phyloP scores from a whole-genome alignment of 2,888 invertebrate species.

The Lymantria dispar region DNA sequence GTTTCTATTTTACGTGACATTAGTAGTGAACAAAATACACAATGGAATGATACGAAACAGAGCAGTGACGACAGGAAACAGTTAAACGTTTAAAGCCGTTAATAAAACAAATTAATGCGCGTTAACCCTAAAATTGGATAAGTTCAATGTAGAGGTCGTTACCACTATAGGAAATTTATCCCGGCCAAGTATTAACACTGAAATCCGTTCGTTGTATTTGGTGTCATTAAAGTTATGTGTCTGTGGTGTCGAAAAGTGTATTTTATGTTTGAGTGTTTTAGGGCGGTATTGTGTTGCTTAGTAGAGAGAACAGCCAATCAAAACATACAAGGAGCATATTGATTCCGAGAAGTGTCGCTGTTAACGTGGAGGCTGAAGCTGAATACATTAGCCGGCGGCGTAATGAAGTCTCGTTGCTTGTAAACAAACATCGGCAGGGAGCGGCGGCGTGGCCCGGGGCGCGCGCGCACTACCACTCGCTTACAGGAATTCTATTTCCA shows the following conservation, averaged over 20 bases:
- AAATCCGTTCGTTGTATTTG: constrained; percentile 80
- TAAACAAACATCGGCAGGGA: constrained; percentile 74
- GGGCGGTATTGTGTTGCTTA: constrained; percentile 52
- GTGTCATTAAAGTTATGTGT: constrained; percentile 71
- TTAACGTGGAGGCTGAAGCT: constrained; percentile 82
- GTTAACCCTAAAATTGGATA: constrained; percentile 81
- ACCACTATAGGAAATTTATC: constrained; percentile 80
- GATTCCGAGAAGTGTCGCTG: constrained; percentile 83
- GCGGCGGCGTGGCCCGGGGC: constrained; percentile 56
- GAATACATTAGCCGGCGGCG: constrained; percentile 82
- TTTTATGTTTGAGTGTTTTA: constrained; percentile 53
- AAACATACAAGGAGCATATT: constrained; percentile 83
- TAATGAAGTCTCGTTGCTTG: constrained; percentile 82
- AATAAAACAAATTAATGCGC: constrained; percentile 80
- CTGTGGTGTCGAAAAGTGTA: constrained; percentile 51
- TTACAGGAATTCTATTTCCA: constrained; percentile 81
- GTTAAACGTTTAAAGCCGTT: constrained; percentile 72
- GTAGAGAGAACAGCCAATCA: constrained; percentile 70
- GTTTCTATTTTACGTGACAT: constrained; percentile 19
- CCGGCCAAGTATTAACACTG: constrained; percentile 78
- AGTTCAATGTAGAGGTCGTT: constrained; percentile 81
- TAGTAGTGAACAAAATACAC: constrained; percentile 34
- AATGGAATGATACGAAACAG: constrained; percentile 58
- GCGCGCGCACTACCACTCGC: constrained; percentile 65
- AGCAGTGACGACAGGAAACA: constrained; percentile 70